Base-by-base conservation (phyloP, 2,797 vertebrate genomes). In the Sciurus carolinensis region DNA sequence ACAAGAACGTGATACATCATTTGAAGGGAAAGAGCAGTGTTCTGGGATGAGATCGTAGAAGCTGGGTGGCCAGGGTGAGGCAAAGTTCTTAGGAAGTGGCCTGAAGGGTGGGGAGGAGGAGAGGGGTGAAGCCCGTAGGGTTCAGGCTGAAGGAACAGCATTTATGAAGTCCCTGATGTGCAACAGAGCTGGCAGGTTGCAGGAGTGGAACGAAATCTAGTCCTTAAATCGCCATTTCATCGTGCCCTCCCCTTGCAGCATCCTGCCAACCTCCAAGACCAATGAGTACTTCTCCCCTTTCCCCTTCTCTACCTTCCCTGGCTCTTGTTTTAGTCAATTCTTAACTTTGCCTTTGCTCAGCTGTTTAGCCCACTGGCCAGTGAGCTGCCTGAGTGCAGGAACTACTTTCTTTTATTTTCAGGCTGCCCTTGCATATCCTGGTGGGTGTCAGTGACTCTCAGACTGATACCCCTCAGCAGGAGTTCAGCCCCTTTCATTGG, bases 281-380 rank as follows among this genome's bases (percentile, higher is more conserved):
- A 3, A 26, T 14, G 69, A 4, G 73, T 90, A 33, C 47, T 69
- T 88, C 50, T 85, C 44, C 17, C 8, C 28, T 1, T 5, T 26
- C 28, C 11, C 3, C 57, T 44, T 67, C 59, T 86, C 80, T 13
- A 66, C 15, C 80, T 13, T 59, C 15, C 24, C 75, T 84, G 59
- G 62, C 33, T 22, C 50, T 73, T 77, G 59, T n/a, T 93, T 28
- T 24, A 5, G 0, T 89, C 33, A 14, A 7, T 64, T 69, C 67
- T 39, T n/a, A n/a, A 72, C 3, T 54, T 50, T 59, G 7, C 42
- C 22, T 84, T 76, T 39, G 20, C n/a, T 79, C 3, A 8, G 26
- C 54, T 85, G 1, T 88, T 83, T 96, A 36, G 95, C 64, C 62
- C 15, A 28, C 81, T 30, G 50, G 57, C 39, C 87, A 71, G 79